Base-by-base conservation (phyloP, 2,888 invertebrate species). In the Oasisia sp. region DNA sequence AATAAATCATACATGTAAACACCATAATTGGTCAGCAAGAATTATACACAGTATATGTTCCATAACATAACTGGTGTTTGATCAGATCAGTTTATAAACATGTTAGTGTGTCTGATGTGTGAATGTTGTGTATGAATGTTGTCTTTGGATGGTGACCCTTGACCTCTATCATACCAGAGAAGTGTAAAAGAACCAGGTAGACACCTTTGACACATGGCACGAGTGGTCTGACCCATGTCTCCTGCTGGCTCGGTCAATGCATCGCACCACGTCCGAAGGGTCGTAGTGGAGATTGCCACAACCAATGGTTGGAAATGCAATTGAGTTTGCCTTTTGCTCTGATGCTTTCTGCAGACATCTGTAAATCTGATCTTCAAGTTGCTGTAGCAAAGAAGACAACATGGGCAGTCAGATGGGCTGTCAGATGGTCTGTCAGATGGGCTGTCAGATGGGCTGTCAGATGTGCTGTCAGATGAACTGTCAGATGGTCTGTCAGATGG, bases 361-460 rank as follows among this genome's bases (percentile, higher is more conserved):
- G n/a, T 74, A 74, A 74, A 74, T 74, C 74, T 74, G 74, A 74
- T 27, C 74, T 74, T 74, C 74, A 74, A 74, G 74, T 74, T 74
- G 19, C 74, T 74, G 74, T 74, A 27, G 74, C 19, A 74, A 74
- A 27, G 74, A 74, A 74, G 27, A 74, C 27, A 74, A 74, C 3
- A 74, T 27, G 7, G 19, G 38, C 38, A 2, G 38, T 38, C 4
- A 38, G 38, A 38, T 38, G 38, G 4, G 4, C 38, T 38, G 38
- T 38, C 4, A 38, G 38, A 38, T 38, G 1, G 4, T 2, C 38
- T 38, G 38, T 38, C 4, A 38, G 38, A 38, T 38, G 38, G 4
- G 4, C 38, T 38, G 38, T 38, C 4, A 38, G 38, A 38, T 38
- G 38, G 38, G 4, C 38, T 38, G 38, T 38, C 38, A 38, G 38